A percentile compares a stretch with the other conserved stretches of the same genome.
These are phyloP conservation scores for Anoura caudifer DNA, from an alignment of 2,113 vertebrate species.

Conservation along the genomic window DNA sequence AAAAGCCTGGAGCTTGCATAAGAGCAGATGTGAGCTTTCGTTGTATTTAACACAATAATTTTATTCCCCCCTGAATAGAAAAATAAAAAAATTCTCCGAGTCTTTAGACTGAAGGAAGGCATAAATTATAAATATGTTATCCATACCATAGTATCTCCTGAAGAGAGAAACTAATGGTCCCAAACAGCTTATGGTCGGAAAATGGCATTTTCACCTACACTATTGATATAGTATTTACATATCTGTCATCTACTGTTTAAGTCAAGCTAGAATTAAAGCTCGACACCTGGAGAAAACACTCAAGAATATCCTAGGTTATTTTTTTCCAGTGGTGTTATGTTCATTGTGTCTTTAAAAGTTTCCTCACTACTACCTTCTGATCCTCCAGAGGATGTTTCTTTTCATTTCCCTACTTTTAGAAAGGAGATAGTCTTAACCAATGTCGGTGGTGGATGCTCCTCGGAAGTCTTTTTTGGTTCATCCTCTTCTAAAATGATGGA, in stretches of 20 bases:
- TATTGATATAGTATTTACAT: slow-evolving; percentile 12
- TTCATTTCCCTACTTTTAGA: background rate
- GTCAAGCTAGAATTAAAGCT: slow-evolving; percentile 28
- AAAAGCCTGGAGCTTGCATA: background rate
- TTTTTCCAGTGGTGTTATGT: background rate
- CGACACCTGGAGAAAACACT: background rate
- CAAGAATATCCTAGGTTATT: background rate
- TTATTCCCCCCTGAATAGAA: background rate
- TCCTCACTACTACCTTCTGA: background rate
- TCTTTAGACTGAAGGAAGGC: background rate
- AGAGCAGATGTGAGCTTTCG: background rate
- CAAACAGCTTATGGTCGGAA: background rate
- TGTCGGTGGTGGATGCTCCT: background rate
- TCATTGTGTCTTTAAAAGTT: background rate
- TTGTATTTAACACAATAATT: background rate
- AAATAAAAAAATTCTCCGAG: background rate
- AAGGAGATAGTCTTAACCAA: background rate
- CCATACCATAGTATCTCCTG: background rate
- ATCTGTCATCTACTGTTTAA: slow-evolving; percentile 22
- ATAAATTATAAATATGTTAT: background rate
- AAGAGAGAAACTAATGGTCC: background rate
- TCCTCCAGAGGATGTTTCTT: background rate
- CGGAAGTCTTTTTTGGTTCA: background rate
- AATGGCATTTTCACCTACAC: slow-evolving; percentile 13
- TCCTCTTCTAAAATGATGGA: background rate